Percentiles rank a stretch among this genome's conserved stretches.
Evolutionary conservation across 2,888 invertebrate genomes (phyloP).

Genomic region (Rambutsinella grinnellia): DNA sequence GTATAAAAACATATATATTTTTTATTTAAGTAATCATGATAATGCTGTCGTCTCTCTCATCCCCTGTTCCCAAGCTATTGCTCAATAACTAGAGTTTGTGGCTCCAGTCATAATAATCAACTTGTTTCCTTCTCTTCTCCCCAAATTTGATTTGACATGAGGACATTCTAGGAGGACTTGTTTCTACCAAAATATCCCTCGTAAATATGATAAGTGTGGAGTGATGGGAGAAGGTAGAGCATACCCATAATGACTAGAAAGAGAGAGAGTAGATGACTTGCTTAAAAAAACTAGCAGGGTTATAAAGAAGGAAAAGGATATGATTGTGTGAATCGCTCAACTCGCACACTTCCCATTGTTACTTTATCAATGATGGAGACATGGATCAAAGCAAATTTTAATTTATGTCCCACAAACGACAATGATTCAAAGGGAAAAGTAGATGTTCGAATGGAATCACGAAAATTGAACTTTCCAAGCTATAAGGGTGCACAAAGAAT

Average conservation of each 20-base stretch:
- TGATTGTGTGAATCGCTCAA: slow-evolving; percentile 54
- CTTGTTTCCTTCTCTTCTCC: slow-evolving; percentile 24
- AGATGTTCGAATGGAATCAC: slow-evolving; percentile 54
- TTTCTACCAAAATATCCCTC: not conserved
- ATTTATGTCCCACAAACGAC: slow-evolving; percentile 67
- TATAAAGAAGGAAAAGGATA: slow-evolving; percentile 42
- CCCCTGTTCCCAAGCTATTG: slow-evolving; percentile 1
- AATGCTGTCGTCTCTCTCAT: slow-evolving; percentile 16
- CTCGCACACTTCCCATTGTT: slow-evolving; percentile 46
- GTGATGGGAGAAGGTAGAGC: not conserved
- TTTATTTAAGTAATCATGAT: slow-evolving; percentile 41
- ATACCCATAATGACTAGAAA: not conserved
- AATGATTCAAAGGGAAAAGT: slow-evolving; percentile 66
- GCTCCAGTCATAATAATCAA: slow-evolving; percentile 39
- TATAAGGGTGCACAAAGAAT: not conserved
- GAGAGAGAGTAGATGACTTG: slow-evolving; percentile 8
- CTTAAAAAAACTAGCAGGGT: slow-evolving; percentile 1
- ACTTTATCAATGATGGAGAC: slow-evolving; percentile 55
- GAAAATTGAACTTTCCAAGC: slow-evolving; percentile 17
- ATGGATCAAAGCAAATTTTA: slow-evolving; percentile 67
- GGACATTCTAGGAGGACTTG: too few relatives aligned
- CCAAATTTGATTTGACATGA: slow-evolving; percentile 43
- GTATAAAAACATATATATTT: slow-evolving; percentile 32
- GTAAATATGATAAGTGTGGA: too few relatives aligned
- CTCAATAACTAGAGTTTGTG: slow-evolving; percentile 9